phyloP scores from a whole-genome alignment of 1,140 invertebrate genomes.

The Samia ricini region DNA sequence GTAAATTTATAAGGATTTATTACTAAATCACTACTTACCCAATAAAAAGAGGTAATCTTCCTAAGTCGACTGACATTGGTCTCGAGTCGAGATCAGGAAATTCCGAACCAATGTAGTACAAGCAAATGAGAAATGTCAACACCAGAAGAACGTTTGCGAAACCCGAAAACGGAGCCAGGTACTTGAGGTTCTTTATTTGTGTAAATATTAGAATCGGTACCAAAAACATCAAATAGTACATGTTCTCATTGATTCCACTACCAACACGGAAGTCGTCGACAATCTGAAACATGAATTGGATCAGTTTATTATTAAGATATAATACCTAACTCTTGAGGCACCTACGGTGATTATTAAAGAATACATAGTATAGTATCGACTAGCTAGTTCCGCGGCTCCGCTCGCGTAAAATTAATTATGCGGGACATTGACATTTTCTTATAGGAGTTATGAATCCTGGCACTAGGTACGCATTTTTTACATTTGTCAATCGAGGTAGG shows the following conservation, averaged over 20 bases:
- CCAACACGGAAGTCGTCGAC: conserved; percentile 69
- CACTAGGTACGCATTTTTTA: too few species aligned
- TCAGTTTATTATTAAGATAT: background rate
- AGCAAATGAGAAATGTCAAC: conserved; percentile 82
- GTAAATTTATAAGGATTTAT: too few species aligned
- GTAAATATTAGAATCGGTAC: conserved; percentile 80
- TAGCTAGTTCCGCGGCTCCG: too few species aligned
- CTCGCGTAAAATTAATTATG: too few species aligned
- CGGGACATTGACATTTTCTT: too few species aligned
- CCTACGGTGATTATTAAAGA: background rate
- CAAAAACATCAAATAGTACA: conserved; percentile 80
- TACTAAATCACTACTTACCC: conserved; percentile 53
- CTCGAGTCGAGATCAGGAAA: conserved; percentile 71
- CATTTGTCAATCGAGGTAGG: too few species aligned
- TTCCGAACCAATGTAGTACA: conserved; percentile 84
- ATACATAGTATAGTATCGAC: too few species aligned
- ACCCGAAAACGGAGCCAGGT: conserved; percentile 86
- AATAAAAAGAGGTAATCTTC: conserved; percentile 82
- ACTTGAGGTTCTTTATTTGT: conserved; percentile 84
- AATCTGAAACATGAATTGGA: conserved; percentile 76
- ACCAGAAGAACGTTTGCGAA: conserved; percentile 85
- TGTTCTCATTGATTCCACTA: conserved; percentile 46
- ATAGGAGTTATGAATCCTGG: too few species aligned
- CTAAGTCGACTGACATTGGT: conserved; percentile 71
- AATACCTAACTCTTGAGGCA: background rate